phyloP scores from a whole-genome alignment of 2,113 vertebrate genomes.

The Tragelaphus imberbis region DNA sequence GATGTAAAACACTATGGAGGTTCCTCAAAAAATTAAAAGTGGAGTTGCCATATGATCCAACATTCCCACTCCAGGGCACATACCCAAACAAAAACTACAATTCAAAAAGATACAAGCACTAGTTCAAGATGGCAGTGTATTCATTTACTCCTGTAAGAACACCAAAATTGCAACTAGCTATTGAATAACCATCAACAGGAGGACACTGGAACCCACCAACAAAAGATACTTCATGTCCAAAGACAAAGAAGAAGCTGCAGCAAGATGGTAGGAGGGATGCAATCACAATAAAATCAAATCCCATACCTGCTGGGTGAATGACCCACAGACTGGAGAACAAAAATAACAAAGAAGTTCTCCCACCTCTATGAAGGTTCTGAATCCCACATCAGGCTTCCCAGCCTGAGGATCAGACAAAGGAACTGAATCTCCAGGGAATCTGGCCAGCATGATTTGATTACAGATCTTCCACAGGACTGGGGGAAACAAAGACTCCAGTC shows the following conservation, averaged over 20 bases:
- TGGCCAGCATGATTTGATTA: not conserved
- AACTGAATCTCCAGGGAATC: not conserved
- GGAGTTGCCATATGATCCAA: not conserved
- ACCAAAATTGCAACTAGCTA: not conserved
- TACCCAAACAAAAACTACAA: not conserved
- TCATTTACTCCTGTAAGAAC: not conserved
- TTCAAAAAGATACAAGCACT: not conserved
- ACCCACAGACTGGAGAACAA: not conserved
- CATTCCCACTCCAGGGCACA: not conserved
- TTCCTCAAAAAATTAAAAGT: not conserved
- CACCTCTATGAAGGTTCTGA: not conserved
- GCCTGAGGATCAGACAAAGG: not conserved
- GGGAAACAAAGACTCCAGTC: not conserved
- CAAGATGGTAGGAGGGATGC: fast-evolving
- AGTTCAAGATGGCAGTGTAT: not conserved
- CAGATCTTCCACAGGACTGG: not conserved
- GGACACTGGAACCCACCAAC: not conserved
- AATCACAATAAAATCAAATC: not conserved
- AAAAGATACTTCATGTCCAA: not conserved
- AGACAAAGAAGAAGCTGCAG: not conserved
- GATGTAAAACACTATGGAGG: not conserved
- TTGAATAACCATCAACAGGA: not conserved
- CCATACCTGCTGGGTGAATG: not conserved
- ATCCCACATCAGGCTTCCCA: not conserved
- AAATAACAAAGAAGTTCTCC: not conserved